Evolutionary conservation across 2,113 vertebrate genomes (phyloP), one percentile per base, ranked within the genome.

Genomic region (Dendrocopos noguchii): DNA sequence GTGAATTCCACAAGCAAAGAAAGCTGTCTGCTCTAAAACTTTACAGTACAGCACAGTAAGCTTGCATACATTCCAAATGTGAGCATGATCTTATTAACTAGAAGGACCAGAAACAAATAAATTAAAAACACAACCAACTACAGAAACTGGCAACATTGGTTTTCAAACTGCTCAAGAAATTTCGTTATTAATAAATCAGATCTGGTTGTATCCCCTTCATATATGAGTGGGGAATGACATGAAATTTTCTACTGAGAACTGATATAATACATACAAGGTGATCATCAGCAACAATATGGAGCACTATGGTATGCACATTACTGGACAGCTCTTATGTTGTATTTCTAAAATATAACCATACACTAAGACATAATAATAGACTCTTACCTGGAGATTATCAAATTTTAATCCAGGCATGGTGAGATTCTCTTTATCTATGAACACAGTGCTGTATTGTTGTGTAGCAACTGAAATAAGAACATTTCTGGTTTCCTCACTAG

Each of bases 391-490:
- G 80, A 99, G 98, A 95, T 99, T 99, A 97, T 99, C 99, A 31
- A 99, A 99, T 97, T 99, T 99, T 93, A 99, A 98, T 74, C 99
- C 99, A 1, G 99, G 99, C 99, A 99, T 99, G 71, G 99, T 98
- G 79, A 99, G 98, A 88, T 98, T 98, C 80, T 98, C 98, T 91
- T 98, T 98, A 87, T 99, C 99, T 24, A 99, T 94, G 20, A 98
- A 99, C 16, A 98, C 93, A 0, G 98, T 93, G 75, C 97, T 98
- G 80, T 98, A 98, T 19, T 99, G 99, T 33, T 99, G 99, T 2
- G 98, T 98, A 8, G 98, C 98, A 34, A 99, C 97, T 2, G 98
- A 98, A 63, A 98, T 97, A 6, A 99, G 94, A 71, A 98, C 94
- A 56, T 97, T 99, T 61, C 98, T 98, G 66, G 98, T 99, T 63